Percentiles rank a stretch among this genome's conserved stretches.
Conservation (phyloP, 2,797 vertebrate species). For the Sitta carolinensis region DNA sequence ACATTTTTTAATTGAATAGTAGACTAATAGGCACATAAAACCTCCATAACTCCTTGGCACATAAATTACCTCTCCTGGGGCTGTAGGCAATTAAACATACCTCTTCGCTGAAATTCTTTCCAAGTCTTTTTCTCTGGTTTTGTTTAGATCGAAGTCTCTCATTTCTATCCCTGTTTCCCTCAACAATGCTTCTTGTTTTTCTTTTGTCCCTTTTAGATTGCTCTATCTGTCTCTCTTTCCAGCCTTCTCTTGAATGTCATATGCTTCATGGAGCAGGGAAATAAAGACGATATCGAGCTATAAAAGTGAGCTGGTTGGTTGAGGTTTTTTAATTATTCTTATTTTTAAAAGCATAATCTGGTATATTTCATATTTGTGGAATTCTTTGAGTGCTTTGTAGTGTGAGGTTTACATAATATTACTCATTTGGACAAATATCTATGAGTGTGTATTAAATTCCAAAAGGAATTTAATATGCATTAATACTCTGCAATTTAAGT, state of each 20-base stretch:
- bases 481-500: background rate
- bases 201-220: conserved; percentile 1
- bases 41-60: conserved; percentile 66
- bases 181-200: background rate
- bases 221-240: background rate
- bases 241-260: background rate
- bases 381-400: background rate
- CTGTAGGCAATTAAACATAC: conserved; percentile 66
- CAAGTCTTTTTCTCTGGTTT: conserved; percentile 26
- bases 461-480: background rate
- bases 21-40: conserved; percentile 76
- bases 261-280: background rate
- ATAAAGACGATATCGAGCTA: background rate
- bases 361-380: background rate
- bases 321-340: background rate
- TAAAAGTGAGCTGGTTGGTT: background rate
- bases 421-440: background rate
- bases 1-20: conserved; percentile 75
- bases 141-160: conserved; percentile 19
- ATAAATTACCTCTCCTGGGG: conserved; percentile 69
- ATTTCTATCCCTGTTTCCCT: background rate
- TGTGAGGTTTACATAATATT: background rate
- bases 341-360: background rate
- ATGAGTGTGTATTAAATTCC: background rate
- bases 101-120: conserved; percentile 59